Conservation (phyloP, 2,888 invertebrate species). For the Calliopum simillimum region DNA sequence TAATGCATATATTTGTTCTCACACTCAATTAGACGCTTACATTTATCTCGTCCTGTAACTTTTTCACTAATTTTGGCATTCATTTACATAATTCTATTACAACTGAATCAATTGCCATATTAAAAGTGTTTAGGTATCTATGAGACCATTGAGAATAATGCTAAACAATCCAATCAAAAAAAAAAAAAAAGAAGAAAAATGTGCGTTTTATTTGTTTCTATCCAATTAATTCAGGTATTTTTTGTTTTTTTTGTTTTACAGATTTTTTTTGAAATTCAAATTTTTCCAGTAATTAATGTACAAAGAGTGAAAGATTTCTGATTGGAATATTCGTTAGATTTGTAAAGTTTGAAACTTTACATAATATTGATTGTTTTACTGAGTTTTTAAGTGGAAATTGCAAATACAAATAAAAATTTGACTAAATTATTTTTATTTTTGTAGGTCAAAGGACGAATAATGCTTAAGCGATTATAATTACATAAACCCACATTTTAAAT, state of each 20-base stretch:
- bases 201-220: background rate
- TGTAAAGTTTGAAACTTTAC: no score
- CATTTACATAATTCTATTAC: no score
- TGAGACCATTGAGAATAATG: no score
- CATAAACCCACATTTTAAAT: background rate
- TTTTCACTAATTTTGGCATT: background rate
- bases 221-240: background rate
- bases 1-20: background rate
- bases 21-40: background rate
- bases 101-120: no score
- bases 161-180: no score
- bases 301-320: constrained; percentile 19
- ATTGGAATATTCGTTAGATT: no score
- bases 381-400: no score
- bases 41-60: background rate
- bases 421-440: background rate
- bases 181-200: no score
- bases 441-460: background rate
- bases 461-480: constrained; percentile 32
- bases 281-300: constrained; percentile 15
- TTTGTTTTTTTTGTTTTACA: constrained; percentile 26
- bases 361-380: no score
- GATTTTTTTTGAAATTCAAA: constrained; percentile 14
- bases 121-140: no score
- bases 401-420: background rate